Percentiles rank a stretch among this genome's conserved stretches.
Conservation (phyloP, 2,888 invertebrate species). For the Zygaena filipendulae region DNA sequence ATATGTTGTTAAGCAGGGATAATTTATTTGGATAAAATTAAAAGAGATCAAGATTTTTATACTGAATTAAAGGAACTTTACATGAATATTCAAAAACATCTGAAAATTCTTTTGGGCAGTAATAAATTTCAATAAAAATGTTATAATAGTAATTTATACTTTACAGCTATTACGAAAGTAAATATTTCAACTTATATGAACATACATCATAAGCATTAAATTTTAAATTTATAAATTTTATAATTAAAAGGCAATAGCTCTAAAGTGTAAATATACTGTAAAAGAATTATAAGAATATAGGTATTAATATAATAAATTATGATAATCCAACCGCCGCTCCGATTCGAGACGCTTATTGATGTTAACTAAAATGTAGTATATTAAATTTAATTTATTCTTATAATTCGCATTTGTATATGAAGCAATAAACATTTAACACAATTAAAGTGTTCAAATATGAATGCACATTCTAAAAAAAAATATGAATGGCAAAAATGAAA, state of each 20-base stretch:
- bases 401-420: constrained; percentile 18
- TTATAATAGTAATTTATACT: constrained; percentile 22
- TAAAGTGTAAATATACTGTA: constrained; percentile 22
- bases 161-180: constrained; percentile 29
- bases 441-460: too few species aligned
- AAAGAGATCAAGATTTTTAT: constrained; percentile 24
- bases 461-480: too few species aligned
- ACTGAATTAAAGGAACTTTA: too few species aligned
- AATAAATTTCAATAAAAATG: constrained; percentile 22
- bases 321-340: too few species aligned
- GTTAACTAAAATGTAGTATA: constrained; percentile 2
- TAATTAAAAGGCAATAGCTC: constrained; percentile 34
- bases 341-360: too few species aligned
- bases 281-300: constrained; percentile 21
- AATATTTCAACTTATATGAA: constrained; percentile 4
- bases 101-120: constrained; percentile 38
- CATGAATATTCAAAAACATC: constrained; percentile 23
- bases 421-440: constrained; percentile 22
- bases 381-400: constrained; percentile 13
- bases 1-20: constrained; percentile 43
- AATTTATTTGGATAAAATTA: constrained; percentile 31
- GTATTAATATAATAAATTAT: constrained; percentile 12
- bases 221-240: too few species aligned
- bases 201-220: too few species aligned
- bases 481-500: too few species aligned